Evolutionary conservation across 2,888 invertebrate genomes (phyloP).

Genomic region (Danaus chrysippus): DNA sequence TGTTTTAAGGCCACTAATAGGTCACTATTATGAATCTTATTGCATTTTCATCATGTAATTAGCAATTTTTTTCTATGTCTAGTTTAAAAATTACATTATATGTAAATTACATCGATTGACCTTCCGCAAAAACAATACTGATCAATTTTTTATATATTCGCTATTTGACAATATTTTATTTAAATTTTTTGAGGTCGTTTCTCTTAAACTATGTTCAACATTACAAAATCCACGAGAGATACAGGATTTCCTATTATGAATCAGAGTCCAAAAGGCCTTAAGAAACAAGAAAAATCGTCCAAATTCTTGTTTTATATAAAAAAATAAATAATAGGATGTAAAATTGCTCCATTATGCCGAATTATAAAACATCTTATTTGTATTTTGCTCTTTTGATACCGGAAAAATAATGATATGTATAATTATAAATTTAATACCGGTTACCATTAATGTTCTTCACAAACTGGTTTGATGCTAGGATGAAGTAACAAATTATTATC

Average conservation of each 20-base stretch:
- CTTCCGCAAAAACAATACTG: slow-evolving; percentile 1
- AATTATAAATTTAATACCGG: too few relatives aligned
- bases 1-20: slow-evolving; percentile 9
- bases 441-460: too few relatives aligned
- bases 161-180: not conserved
- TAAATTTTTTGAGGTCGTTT: not conserved
- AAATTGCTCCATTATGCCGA: too few relatives aligned
- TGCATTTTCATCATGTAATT: not conserved
- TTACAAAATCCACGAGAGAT: not conserved
- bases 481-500: too few relatives aligned
- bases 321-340: too few relatives aligned
- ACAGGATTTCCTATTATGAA: not conserved
- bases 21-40: not conserved
- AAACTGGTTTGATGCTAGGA: too few relatives aligned
- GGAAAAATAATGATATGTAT: too few relatives aligned
- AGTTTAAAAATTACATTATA: slow-evolving; percentile 15
- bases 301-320: too few relatives aligned
- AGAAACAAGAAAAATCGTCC: not conserved
- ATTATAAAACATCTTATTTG: too few relatives aligned
- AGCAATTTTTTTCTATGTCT: not conserved
- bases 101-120: slow-evolving; percentile 13
- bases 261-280: not conserved
- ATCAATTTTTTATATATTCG: not conserved
- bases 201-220: not conserved
- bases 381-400: too few relatives aligned